Conservation (phyloP, 2,113 vertebrate genomes). For the Plecotus auritus region DNA sequence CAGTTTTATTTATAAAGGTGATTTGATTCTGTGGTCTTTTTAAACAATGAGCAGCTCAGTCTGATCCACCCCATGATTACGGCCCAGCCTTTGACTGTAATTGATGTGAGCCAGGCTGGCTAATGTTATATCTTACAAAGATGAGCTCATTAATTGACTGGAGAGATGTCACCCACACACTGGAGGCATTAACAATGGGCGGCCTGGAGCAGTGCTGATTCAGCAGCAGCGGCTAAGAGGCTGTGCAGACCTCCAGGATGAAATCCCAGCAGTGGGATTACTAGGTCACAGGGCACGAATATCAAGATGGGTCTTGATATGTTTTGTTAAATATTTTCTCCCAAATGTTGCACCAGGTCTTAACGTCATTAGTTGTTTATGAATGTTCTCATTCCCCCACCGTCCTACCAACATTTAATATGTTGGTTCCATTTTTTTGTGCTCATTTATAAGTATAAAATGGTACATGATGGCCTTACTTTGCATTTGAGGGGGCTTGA, state of each 20-base stretch:
- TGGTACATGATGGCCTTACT: neutral
- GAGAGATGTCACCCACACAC: constrained; percentile 56
- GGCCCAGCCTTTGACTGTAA: constrained; percentile 37
- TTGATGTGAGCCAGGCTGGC: constrained; percentile 49
- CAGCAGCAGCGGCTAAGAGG: neutral
- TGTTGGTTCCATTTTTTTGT: constrained; percentile 35
- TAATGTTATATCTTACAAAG: constrained; percentile 55
- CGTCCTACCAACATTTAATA: neutral
- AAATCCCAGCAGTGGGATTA: neutral
- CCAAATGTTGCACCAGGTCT: neutral
- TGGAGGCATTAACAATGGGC: constrained; percentile 23
- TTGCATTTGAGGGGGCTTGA: neutral
- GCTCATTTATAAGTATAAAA: constrained; percentile 19
- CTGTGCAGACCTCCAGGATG: neutral
- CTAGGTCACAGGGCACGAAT: neutral
- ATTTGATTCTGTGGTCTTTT: constrained; percentile 61
- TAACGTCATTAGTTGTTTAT: neutral
- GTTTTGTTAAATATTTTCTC: neutral
- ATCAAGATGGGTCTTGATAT: neutral
- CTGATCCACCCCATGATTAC: neutral
- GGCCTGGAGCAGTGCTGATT: constrained; percentile 52
- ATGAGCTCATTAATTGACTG: constrained; percentile 66
- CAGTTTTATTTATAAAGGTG: constrained; percentile 52
- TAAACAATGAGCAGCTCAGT: constrained; percentile 27
- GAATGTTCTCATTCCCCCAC: neutral